Evolutionary conservation across 2,888 invertebrate species (phyloP).

Genomic region (Strigamia crassipes): DNA sequence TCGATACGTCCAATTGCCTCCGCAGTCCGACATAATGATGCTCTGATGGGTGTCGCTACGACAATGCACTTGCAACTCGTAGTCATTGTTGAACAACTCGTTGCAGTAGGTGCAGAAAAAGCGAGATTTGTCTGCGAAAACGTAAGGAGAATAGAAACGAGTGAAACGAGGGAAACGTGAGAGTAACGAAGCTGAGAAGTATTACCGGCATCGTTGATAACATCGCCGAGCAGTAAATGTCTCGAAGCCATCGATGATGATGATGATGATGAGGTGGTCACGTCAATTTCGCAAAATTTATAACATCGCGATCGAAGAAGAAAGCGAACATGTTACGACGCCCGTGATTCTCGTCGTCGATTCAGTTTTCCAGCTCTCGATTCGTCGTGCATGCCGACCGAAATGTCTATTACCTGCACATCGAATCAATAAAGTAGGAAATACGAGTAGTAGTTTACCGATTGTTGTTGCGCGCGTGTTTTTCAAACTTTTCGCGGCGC

Average conservation of each 20-base stretch:
- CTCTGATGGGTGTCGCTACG: slow-evolving; percentile 64
- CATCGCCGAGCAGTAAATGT: background rate
- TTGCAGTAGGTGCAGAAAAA: slow-evolving; percentile 39
- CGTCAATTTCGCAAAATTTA: background rate
- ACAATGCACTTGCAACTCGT: slow-evolving; percentile 53
- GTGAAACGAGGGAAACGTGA: no score
- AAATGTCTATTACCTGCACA: no score
- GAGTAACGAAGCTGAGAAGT: no score
- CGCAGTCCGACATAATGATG: slow-evolving; percentile 72
- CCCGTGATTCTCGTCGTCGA: no score
- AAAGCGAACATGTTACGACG: no score
- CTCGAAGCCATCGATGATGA: background rate
- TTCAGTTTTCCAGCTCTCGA: no score
- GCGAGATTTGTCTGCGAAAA: background rate
- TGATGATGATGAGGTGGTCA: background rate
- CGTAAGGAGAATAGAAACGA: background rate
- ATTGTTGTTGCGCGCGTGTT: no score
- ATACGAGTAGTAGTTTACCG: no score
- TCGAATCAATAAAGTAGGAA: no score
- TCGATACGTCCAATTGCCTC: slow-evolving; percentile 70
- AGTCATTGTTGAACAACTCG: background rate
- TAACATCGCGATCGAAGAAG: background rate
- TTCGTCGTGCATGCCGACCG: no score
- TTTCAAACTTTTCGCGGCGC: no score
- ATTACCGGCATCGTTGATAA: background rate